Evolutionary conservation across 2,888 invertebrate genomes (phyloP).

Genomic region (Pammene fasciana): DNA sequence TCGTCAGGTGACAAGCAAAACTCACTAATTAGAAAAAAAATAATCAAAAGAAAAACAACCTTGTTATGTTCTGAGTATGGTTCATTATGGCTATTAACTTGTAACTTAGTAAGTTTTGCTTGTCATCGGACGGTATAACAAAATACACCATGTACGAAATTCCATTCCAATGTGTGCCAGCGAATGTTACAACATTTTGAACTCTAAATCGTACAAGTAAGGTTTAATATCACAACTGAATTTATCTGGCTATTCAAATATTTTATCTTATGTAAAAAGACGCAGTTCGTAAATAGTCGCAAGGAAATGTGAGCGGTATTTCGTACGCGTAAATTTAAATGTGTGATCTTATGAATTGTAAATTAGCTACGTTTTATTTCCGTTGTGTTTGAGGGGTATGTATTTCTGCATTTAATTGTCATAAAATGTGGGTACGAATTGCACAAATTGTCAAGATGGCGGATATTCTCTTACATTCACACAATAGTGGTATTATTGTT

Average conservation of each 20-base stretch:
- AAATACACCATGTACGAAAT: not conserved
- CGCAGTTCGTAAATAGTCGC: not conserved
- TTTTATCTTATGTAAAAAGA: not conserved
- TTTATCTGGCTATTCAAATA: not conserved
- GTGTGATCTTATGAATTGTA: conserved; percentile 25
- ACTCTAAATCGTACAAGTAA: not conserved
- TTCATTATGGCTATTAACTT: no score
- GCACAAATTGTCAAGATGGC: conserved; percentile 12
- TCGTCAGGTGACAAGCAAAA: no score
- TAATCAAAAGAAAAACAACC: no score
- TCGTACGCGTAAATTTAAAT: conserved; percentile 35
- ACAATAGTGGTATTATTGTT: not conserved
- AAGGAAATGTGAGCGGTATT: conserved; percentile 49
- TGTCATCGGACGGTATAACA: no score
- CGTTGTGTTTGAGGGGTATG: not conserved
- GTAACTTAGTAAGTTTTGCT: no score
- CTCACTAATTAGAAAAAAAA: no score
- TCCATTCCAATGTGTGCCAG: not conserved
- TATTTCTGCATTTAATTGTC: conserved; percentile 32
- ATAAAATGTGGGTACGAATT: conserved; percentile 2
- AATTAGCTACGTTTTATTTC: not conserved
- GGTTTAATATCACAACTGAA: not conserved
- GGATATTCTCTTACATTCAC: not conserved
- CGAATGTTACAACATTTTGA: not conserved
- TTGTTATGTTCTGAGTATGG: no score